Conservation (phyloP, 2,797 vertebrate genomes). For the Gobio occitaniae region DNA sequence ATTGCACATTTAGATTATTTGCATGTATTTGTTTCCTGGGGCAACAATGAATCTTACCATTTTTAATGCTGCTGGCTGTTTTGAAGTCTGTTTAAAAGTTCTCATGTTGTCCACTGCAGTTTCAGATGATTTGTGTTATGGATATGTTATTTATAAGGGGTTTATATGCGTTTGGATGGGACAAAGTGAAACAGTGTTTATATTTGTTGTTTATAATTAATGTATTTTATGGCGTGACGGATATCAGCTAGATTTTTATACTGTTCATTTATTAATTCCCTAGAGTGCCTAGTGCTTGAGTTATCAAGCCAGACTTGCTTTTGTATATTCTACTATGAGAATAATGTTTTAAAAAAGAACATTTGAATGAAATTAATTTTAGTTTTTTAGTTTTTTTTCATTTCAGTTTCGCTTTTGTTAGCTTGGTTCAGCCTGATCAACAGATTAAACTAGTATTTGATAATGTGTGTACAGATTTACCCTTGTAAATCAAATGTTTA, state of each 20-base stretch:
- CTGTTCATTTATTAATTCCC: slow-evolving; percentile 38
- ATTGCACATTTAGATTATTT: slow-evolving; percentile 35
- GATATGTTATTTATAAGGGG: slow-evolving; percentile 9
- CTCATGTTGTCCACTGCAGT: slow-evolving; percentile 21
- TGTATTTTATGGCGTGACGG: slow-evolving; percentile 1
- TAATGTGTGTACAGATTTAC: slow-evolving; percentile 27
- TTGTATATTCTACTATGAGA: slow-evolving; percentile 31
- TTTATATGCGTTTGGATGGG: slow-evolving; percentile 40
- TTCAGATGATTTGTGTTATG: slow-evolving; percentile 29
- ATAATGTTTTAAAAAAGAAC: not conserved
- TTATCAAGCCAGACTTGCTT: slow-evolving; percentile 41
- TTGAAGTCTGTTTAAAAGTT: slow-evolving; percentile 27
- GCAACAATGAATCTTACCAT: slow-evolving; percentile 13
- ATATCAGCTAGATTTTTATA: slow-evolving; percentile 25
- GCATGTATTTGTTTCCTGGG: slow-evolving; percentile 38
- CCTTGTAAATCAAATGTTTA: slow-evolving; percentile 54
- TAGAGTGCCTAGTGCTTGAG: slow-evolving; percentile 61
- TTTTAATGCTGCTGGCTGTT: slow-evolving; percentile 51
- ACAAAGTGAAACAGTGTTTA: slow-evolving; percentile 47
- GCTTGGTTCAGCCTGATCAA: not conserved
- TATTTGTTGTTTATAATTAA: slow-evolving; percentile 43
- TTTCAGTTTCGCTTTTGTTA: not conserved
- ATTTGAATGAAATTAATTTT: not conserved
- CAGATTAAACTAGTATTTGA: slow-evolving; percentile 23
- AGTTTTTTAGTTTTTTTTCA: not conserved